Evolutionary conservation across 2,888 invertebrate genomes (phyloP), one percentile per base, ranked within the genome.

Genomic region (Anodontia alba): DNA sequence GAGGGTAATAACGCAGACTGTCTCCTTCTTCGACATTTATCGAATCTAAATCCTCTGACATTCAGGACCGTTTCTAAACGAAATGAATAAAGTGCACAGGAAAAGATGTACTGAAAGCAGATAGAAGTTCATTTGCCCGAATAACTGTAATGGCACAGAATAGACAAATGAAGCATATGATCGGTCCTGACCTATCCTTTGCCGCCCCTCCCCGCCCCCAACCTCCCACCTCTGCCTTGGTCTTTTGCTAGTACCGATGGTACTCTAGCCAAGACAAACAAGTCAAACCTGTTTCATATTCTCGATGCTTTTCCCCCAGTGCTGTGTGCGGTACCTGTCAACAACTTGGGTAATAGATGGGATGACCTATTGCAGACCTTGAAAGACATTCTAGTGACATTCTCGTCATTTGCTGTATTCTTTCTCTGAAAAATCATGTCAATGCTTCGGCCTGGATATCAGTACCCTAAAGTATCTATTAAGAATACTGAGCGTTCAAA

Each of bases 101-200:
- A 7, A 49, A 49, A 49, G 49, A 49, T 49, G 49, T 49, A 26
- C 67, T 67, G 5, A 67, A 67, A 20, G 36, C 36, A 33, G 67
- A 67, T 8, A 67, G 67, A 23, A 8, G 23, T 26, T 38, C n/a
- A 10, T 67, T 67, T 36, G 62, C 31, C 3, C 15, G 62, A 29
- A 62, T 62, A 26, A 17, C 23, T 62, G 15, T 62, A 17, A 62
- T 62, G 62, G 62, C 62, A 62, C 62, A 62, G 29, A 33, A 33
- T 20, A 29, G 31, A 33, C 29, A 62, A 3, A 29, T 62, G 29
- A 12, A n/a, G n/a, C n/a, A 31, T 29, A 62, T 62, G 62, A 62
- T 2, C 17, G 12, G 62, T 62, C 2, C 62, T 62, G 5, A 12
- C n/a, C 31, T 62, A 62, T 17, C 26, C 62, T 10, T 26, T 62